Conservation (phyloP, 2,888 invertebrate genomes). For the Caenorhabditis sinica region DNA sequence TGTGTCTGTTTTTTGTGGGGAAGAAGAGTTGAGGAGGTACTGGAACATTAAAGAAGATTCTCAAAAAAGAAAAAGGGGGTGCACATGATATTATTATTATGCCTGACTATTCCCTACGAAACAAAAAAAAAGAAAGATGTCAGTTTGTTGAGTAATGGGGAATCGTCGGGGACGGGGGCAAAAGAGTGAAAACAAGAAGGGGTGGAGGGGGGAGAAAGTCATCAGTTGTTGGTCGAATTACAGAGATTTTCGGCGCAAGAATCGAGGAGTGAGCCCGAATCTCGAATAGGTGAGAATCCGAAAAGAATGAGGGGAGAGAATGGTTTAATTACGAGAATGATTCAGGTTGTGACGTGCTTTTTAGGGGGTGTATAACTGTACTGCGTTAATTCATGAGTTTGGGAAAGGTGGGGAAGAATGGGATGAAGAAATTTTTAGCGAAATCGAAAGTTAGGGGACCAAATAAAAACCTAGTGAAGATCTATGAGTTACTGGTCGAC, state of each 20-base stretch:
- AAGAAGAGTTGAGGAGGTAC: constrained; percentile 21
- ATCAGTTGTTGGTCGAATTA: constrained; percentile 60
- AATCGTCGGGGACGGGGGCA: constrained; percentile 9
- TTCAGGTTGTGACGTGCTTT: constrained; percentile 62
- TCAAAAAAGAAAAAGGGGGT: constrained; percentile 27
- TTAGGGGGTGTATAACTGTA: constrained; percentile 47
- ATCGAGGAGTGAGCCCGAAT: background rate
- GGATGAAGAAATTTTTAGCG: constrained; percentile 7
- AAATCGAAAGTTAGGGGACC: constrained; percentile 23
- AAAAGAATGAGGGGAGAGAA: constrained; percentile 39
- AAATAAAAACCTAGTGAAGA: constrained; percentile 52
- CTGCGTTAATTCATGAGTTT: constrained; percentile 42
- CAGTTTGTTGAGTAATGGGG: constrained; percentile 9
- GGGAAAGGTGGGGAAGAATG: constrained; percentile 27
- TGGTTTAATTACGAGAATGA: constrained; percentile 66
- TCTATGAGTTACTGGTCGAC: constrained; percentile 41
- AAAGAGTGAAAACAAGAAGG: constrained; percentile 13
- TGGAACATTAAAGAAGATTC: constrained; percentile 42
- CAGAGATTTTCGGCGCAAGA: constrained; percentile 31
- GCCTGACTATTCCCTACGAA: constrained; percentile 27
- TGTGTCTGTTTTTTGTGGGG: background rate
- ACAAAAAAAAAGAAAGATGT: constrained; percentile 14
- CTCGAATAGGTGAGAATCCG: constrained; percentile 38
- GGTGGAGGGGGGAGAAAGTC: constrained; percentile 18
- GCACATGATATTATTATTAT: constrained; percentile 59